Evolutionary conservation across 2,797 vertebrate species (phyloP).

Genomic region (Sciurus carolinensis): DNA sequence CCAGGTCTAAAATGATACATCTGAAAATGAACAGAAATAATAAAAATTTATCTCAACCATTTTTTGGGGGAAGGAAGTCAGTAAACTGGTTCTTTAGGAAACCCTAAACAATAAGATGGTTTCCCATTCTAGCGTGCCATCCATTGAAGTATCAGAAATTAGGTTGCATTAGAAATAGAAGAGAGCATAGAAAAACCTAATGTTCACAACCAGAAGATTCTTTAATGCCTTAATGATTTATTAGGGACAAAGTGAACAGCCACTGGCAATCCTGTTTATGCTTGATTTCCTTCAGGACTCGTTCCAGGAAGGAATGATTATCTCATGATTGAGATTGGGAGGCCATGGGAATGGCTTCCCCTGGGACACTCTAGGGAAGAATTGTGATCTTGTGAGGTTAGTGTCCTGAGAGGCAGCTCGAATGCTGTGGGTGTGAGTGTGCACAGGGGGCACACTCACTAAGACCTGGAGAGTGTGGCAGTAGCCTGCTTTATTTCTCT

Average conservation of each 20-base stretch:
- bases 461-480: neutral
- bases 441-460: fast-evolving
- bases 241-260: neutral
- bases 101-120: slow-evolving; percentile 63
- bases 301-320: slow-evolving; percentile 8
- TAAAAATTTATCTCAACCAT: neutral
- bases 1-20: neutral
- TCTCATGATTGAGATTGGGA: neutral
- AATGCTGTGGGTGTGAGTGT: too few relatives aligned
- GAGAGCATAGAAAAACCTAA: slow-evolving; percentile 60
- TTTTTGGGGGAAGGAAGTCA: neutral
- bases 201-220: neutral
- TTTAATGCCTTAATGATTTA: slow-evolving; percentile 7
- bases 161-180: neutral
- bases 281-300: slow-evolving; percentile 49
- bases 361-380: neutral
- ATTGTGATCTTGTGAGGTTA: neutral
- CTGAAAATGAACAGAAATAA: neutral
- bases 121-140: slow-evolving; percentile 70
- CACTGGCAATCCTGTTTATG: slow-evolving; percentile 1
- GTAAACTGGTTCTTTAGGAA: neutral
- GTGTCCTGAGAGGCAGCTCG: neutral
- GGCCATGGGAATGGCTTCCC: neutral
- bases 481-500: neutral
- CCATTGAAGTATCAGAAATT: slow-evolving; percentile 78